Conservation (phyloP, 2,113 vertebrate species). For the Atractosteus spatula region DNA sequence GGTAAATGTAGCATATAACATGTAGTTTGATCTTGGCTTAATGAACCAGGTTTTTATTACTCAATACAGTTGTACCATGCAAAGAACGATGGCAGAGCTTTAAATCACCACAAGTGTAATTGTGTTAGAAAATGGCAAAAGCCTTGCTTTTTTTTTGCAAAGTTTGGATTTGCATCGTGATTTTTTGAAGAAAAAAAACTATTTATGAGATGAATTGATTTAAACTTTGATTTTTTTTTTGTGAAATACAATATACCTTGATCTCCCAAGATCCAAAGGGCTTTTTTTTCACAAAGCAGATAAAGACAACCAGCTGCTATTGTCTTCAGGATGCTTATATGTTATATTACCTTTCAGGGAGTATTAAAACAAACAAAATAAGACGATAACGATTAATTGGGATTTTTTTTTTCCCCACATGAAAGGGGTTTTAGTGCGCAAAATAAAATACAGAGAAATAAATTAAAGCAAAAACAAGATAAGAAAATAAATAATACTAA, state of each 20-base stretch:
- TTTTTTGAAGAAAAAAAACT: no score
- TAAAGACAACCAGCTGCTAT: not conserved
- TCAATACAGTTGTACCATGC: slow-evolving; percentile 71
- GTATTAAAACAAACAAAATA: slow-evolving; percentile 16
- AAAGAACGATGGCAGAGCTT: slow-evolving; percentile 63
- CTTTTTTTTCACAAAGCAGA: not conserved
- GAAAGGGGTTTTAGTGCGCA: slow-evolving; percentile 22
- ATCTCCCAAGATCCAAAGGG: no score
- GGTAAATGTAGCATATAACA: slow-evolving; percentile 80
- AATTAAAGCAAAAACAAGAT: slow-evolving; percentile 53
- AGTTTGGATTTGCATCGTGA: no score
- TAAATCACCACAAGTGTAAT: slow-evolving; percentile 5
- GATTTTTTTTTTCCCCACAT: slow-evolving; percentile 16
- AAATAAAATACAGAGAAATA: slow-evolving; percentile 20
- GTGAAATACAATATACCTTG: no score
- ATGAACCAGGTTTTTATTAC: slow-evolving; percentile 86
- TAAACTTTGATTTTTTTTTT: no score
- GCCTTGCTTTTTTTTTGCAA: no score
- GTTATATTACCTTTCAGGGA: slow-evolving; percentile 22
- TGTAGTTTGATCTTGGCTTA: slow-evolving; percentile 76
- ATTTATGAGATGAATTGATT: no score
- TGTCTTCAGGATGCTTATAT: not conserved
- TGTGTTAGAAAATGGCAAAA: no score
- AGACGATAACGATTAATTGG: slow-evolving; percentile 25
- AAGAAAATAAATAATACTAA: slow-evolving; percentile 56